Conservation (phyloP, 1,140 invertebrate species). For the Centruroides vittatus region DNA sequence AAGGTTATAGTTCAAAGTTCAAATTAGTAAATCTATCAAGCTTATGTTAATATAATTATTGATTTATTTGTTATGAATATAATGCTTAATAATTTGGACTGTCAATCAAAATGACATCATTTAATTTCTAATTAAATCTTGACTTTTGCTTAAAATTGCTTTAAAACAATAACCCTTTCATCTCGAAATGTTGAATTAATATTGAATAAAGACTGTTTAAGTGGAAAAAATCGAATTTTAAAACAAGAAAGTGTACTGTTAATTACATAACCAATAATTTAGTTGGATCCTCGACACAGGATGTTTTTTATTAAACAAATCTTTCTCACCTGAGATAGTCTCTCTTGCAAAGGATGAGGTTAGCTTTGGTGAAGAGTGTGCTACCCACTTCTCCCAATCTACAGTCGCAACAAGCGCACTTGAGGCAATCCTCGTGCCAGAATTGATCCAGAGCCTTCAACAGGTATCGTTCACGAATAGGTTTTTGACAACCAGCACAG, state of each 20-base stretch:
- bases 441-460: conserved; percentile 58
- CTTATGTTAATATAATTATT: too few species aligned
- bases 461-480: conserved; percentile 32
- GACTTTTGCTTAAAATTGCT: neutral
- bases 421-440: conserved; percentile 89
- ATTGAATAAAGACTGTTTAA: too few species aligned
- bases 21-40: too few species aligned
- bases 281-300: neutral
- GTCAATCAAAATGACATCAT: too few species aligned
- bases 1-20: too few species aligned
- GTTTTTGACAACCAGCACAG: conserved; percentile 36
- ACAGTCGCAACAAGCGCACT: conserved; percentile 84
- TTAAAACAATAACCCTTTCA: neutral
- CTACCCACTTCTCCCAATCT: conserved; percentile 79
- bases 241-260: too few species aligned
- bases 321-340: conserved; percentile 71
- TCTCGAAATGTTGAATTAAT: too few species aligned
- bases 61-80: too few species aligned
- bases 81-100: too few species aligned
- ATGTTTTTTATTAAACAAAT: neutral
- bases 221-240: too few species aligned
- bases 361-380: conserved; percentile 81
- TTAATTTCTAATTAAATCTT: too few species aligned
- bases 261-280: neutral
- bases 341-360: conserved; percentile 81